These are phyloP conservation scores for Uloborus plumipes DNA, from an alignment of 2,888 invertebrate genomes.

Conservation along the genomic window DNA sequence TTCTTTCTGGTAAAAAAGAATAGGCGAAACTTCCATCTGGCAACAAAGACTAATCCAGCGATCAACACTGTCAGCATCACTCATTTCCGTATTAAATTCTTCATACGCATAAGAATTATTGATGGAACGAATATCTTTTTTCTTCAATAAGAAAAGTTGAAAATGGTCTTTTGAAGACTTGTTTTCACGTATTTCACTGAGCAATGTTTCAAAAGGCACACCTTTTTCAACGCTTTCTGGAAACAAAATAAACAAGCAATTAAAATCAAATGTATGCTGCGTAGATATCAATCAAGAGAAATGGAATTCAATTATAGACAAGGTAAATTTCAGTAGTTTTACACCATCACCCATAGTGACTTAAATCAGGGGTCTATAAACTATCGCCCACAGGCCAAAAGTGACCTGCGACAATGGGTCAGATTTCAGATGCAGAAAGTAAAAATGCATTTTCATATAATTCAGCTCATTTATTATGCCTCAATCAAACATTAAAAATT, in stretches of 20 bases:
- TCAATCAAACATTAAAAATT: too few relatives aligned
- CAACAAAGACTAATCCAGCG: conserved; percentile 36
- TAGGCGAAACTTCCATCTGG: conserved; percentile 44
- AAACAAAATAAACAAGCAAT: background rate
- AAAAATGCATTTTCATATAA: too few relatives aligned
- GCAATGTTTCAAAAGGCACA: conserved; percentile 28
- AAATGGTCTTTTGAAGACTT: conserved; percentile 37
- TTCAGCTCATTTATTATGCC: too few relatives aligned
- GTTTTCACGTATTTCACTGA: conserved; percentile 32
- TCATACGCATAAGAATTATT: conserved; percentile 28
- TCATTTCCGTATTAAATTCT: conserved; percentile 26
- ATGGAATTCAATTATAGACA: too few relatives aligned
- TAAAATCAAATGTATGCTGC: too few relatives aligned
- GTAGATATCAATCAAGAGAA: too few relatives aligned
- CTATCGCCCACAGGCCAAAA: too few relatives aligned
- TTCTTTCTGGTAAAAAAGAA: conserved; percentile 31
- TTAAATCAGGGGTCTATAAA: too few relatives aligned
- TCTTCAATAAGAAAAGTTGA: conserved; percentile 35
- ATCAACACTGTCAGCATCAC: conserved; percentile 41
- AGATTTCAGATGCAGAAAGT: too few relatives aligned
- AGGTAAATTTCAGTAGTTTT: too few relatives aligned
- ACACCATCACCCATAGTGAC: too few relatives aligned
- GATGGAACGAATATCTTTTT: conserved; percentile 25
- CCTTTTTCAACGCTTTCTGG: conserved; percentile 46
- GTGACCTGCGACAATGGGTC: too few relatives aligned